Percentiles rank a stretch among this genome's conserved stretches.
Conservation (phyloP, 2,797 vertebrate species). For the Ctenosaura bakeri region DNA sequence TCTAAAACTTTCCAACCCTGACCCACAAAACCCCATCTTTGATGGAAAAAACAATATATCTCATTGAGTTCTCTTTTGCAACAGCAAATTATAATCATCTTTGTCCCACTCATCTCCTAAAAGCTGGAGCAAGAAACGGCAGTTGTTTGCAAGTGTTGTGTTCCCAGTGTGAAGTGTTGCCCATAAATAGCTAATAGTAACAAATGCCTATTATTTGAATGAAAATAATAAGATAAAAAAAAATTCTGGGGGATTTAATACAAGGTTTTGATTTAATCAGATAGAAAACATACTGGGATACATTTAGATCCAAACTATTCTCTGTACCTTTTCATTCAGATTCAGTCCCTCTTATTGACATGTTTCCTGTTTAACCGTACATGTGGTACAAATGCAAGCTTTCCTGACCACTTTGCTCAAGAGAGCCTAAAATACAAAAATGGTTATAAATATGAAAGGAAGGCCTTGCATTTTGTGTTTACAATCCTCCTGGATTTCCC, state of each 20-base stretch:
- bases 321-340: not conserved
- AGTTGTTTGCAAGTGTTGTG: constrained; percentile 28
- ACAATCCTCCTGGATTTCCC: not conserved
- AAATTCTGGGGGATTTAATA: not conserved
- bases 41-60: not conserved
- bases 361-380: constrained; percentile 23
- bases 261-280: constrained; percentile 22
- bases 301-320: constrained; percentile 21
- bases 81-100: constrained; percentile 23
- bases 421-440: accelerated
- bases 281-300: accelerated
- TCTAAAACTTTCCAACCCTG: constrained; percentile 5
- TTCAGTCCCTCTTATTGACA: not conserved
- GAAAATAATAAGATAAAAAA: constrained; percentile 7
- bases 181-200: constrained; percentile 6
- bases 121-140: constrained; percentile 15
- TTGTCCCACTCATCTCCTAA: not conserved
- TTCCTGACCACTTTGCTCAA: not conserved
- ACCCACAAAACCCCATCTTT: not conserved
- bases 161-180: constrained; percentile 1
- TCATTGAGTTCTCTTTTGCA: constrained; percentile 28
- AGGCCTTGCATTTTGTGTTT: not conserved
- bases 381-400: not conserved
- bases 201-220: constrained; percentile 7
- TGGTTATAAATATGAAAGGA: too few relatives aligned